Percentiles rank a stretch among this genome's conserved stretches.
These are phyloP conservation scores for Luperina nickerlii DNA, from an alignment of 2,888 invertebrate genomes.

Conservation along the genomic window DNA sequence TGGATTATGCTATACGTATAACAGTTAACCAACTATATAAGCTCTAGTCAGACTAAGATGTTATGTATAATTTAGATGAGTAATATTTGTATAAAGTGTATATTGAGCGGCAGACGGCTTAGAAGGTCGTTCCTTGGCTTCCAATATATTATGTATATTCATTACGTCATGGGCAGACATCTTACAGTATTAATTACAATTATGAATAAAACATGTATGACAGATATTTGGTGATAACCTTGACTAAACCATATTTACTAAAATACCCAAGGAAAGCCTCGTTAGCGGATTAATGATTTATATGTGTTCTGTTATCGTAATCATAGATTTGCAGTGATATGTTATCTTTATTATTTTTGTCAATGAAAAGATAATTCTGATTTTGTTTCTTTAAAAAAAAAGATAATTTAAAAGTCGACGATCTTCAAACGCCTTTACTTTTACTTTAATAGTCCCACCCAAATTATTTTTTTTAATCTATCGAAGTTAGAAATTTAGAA, in stretches of 20 bases:
- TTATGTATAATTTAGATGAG: constrained; percentile 29
- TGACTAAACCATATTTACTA: background rate
- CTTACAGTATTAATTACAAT: background rate
- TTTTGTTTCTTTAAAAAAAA: background rate
- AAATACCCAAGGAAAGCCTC: background rate
- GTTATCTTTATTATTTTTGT: background rate
- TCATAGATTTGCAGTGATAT: constrained; percentile 1
- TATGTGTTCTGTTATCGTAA: background rate
- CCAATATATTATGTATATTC: constrained; percentile 20
- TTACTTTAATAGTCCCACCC: too few species aligned
- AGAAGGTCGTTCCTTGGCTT: constrained; percentile 50
- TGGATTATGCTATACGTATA: too few species aligned
- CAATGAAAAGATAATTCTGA: constrained; percentile 22
- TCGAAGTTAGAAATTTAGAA: constrained; percentile 35
- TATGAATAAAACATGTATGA: background rate
- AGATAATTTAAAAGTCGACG: constrained; percentile 3
- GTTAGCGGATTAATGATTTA: background rate
- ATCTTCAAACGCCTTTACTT: background rate
- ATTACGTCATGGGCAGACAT: constrained; percentile 16
- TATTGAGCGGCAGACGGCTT: constrained; percentile 19
- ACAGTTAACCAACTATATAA: too few species aligned
- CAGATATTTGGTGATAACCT: background rate
- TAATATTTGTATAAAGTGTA: constrained; percentile 32
- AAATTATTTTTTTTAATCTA: background rate
- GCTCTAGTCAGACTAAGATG: background rate